Evolutionary conservation across 1,140 invertebrate species (phyloP), one percentile per base, ranked within the genome.

Genomic region (Asbolus verrucosus): DNA sequence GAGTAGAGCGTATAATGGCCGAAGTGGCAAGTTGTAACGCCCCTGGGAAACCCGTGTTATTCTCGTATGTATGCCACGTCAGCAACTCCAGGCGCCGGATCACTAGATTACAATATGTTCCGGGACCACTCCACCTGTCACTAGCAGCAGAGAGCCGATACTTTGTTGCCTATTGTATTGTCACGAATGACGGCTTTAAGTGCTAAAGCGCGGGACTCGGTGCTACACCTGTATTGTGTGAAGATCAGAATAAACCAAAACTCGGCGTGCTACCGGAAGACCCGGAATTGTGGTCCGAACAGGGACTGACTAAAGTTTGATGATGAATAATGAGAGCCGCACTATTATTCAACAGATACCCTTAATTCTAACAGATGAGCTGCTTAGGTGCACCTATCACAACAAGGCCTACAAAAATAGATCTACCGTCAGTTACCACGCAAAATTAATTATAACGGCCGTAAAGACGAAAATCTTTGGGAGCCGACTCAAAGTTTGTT

Each of bases 61-160:
- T 63, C 67, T 62, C 59, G 21, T 69, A 63, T 50, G 59, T 63
- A 69, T 69, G 59, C 41, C 31, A 30, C 21, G 59, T 63, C 59
- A 69, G 59, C 38, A 62, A 39, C 59, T 62, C 59, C 38, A 27
- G 62, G 62, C 39, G 30, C 43, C 38, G 24, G 59, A 69, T 69
- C 60, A 50, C 67, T 46, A 62, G 38, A 69, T 69, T 69, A 63
- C 67, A 63, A 69, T 69, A 36, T 46, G 41, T 54, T 69, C 59
- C 67, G 38, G 16, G 67, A 38, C 18, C 67, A 69, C 59, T 68
- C 39, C 59, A 46, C 67, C 67, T 69, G 41, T 54, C 60, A 63
- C 30, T 27, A 21, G 14, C 60, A 38, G 16, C 60, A 36, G 30
- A 43, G 27, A 41, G 24, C 54, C 50, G 66, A 67, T 67, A 67